Evolutionary conservation across 1,140 invertebrate species (phyloP), one percentile per base, ranked within the genome.

Genomic region (Drosophila erecta): DNA sequence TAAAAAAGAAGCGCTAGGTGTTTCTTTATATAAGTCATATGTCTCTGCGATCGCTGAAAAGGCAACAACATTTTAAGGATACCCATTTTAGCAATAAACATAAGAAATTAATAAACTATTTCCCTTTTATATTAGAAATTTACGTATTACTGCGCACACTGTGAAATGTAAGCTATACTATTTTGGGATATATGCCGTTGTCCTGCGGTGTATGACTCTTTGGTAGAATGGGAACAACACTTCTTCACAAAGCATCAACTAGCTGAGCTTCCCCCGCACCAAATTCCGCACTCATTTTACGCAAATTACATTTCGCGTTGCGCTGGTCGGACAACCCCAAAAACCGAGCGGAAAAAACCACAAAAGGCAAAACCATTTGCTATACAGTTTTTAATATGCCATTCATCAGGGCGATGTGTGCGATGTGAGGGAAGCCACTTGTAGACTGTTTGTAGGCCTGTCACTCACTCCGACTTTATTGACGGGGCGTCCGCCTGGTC

Each of bases 391-490:
- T 86, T 87, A 86, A 89, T 83, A 87, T 65, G 74, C 64, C 71
- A 89, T 89, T 89, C 79, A 87, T 79, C 83, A 79, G 38, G 59
- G 22, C 2, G 40, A 53, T 20, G 54, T 20, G 57, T 11, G 46
- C 14, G 37, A 4, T 38, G 37, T 12, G 3, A 38, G 14, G 35
- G 44, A 43, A 51, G 78, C 83, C 83, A 86, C 83, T 87, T 87
- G 71, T 79, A 46, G 59, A 57, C 76, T 77, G 84, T 87, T 87
- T 80, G 84, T 74, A 74, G 79, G 71, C 67, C 84, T 73, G 84
- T 87, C 84, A 80, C 75, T 89, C 84, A 80, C 73, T 89, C 59
- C 83, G 84, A 87, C 76, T 84, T 84, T 87, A 87, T 87, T 84
- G 84, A 89, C 84, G 79, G 78, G 83, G 33, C 69, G 44, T 44